A percentile compares a stretch with the other conserved stretches of the same genome.
Evolutionary conservation across 92 coral and sea anemone species (phyloP).

Genomic region (Parazoanthus atlanticus): DNA sequence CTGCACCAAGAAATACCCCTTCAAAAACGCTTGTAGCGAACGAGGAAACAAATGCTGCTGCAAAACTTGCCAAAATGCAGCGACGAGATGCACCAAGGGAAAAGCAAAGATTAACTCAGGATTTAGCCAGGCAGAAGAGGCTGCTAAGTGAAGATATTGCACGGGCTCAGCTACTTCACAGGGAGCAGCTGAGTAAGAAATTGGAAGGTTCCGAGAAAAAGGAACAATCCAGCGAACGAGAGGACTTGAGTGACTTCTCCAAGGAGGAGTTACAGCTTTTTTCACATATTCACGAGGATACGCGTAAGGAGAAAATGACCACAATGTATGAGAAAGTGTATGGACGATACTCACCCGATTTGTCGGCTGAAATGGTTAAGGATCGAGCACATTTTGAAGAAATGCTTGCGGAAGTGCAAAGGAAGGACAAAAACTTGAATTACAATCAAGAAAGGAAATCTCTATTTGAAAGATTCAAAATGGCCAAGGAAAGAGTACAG

Average conservation of each 20-base stretch:
- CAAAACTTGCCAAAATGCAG: constrained; percentile 54
- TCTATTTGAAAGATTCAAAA: constrained; percentile 69
- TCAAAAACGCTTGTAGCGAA: constrained; percentile 38
- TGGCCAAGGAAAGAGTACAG: constrained; percentile 51
- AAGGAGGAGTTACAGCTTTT: constrained; percentile 32
- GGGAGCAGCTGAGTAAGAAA: constrained; percentile 79
- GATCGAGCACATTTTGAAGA: constrained; percentile 38
- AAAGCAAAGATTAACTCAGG: constrained; percentile 97
- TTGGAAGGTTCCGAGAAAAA: constrained; percentile 45
- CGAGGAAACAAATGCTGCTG: constrained; percentile 45
- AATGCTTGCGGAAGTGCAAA: constrained; percentile 45
- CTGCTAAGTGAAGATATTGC: constrained; percentile 95
- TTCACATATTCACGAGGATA: constrained; percentile 49
- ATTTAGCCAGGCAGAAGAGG: constrained; percentile 92
- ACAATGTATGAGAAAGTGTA: constrained; percentile 87
- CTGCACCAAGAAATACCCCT: constrained; percentile 36
- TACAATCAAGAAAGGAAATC: constrained; percentile 60
- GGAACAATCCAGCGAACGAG: constrained; percentile 49
- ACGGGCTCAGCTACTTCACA: constrained; percentile 83
- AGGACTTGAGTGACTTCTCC: constrained; percentile 41
- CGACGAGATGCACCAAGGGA: constrained; percentile 96
- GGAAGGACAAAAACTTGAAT: constrained; percentile 49
- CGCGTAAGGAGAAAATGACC: constrained; percentile 46
- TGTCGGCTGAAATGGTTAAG: constrained; percentile 45
- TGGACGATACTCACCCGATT: constrained; percentile 64